Base-by-base conservation (phyloP, 2,888 invertebrate genomes). In the Phortica magna region DNA sequence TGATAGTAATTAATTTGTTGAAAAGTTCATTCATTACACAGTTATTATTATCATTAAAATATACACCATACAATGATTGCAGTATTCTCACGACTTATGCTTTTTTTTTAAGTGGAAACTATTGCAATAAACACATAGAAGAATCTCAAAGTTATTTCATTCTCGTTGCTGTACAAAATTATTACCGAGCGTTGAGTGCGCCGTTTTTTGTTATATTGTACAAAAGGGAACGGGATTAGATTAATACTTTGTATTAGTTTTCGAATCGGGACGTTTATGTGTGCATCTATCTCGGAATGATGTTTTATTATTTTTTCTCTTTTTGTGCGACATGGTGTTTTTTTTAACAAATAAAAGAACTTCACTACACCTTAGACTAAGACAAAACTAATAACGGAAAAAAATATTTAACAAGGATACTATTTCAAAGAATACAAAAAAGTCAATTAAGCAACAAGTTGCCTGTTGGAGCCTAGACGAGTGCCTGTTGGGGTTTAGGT, bases 351-450 rank as follows among this genome's bases (percentile, higher is more conserved):
- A 59, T 73, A 57, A 77, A 76, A 39, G 59, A 79, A 77, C 67
- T 55, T 71, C 71, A 42, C 76, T 74, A 77, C 31, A 83, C 85
- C 87, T 86, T 87, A 87, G 84, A 86, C 85, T 87, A 85, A 87
- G 84, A 87, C 87, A 84, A 81, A 84, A 41, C 9, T 42, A 48
- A 76, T 78, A 77, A 84, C 75, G 84, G 84, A 87, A 85, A 85
- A 85, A 85, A 87, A 83, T 74, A 78, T 79, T 79, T 78, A 78
- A 79, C 76, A 79, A 71, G 70, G 48, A 48, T 12, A 48, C 48
- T 9, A 3, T 48, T 48, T 48, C 9, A 42, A 71, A 53, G 22
- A 48, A 70, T 70, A 61, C 61, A 61, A 61, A 48, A 39, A 68
- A 68, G 19, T 7, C 0, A n/a, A 1, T 10, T 70, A 48, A 70